These are phyloP conservation scores for Liodrosophila aerea DNA, from an alignment of 2,888 invertebrate genomes.

Conservation along the genomic window DNA sequence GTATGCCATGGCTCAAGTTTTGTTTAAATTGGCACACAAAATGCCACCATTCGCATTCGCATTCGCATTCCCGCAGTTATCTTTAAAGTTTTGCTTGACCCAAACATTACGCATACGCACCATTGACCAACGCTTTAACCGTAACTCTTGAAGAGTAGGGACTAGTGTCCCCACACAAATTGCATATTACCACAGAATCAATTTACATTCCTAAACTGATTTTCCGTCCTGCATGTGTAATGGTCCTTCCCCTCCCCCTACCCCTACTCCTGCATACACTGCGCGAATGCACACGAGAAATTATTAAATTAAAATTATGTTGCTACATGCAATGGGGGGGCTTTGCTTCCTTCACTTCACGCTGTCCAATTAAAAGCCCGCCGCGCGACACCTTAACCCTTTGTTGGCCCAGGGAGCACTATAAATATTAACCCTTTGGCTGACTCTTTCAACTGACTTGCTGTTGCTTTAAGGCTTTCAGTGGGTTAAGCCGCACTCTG, in stretches of 20 bases:
- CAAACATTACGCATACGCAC: constrained; percentile 67
- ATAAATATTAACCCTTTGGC: too few relatives aligned
- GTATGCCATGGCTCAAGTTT: constrained; percentile 24
- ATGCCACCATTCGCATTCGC: constrained; percentile 17
- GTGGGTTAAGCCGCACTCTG: constrained; percentile 33
- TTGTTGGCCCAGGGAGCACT: background rate
- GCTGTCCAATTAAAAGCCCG: constrained; percentile 61
- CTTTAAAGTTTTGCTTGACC: constrained; percentile 54
- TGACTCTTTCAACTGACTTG: too few relatives aligned
- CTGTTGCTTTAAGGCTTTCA: background rate
- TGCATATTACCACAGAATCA: constrained; percentile 75
- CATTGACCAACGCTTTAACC: constrained; percentile 47
- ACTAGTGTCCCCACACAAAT: too few relatives aligned
- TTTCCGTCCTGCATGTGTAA: constrained; percentile 61
- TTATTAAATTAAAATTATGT: constrained; percentile 77
- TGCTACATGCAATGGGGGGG: constrained; percentile 60
- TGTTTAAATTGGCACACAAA: constrained; percentile 36
- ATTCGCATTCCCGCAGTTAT: constrained; percentile 20
- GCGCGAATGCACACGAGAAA: constrained; percentile 59
- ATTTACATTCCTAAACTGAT: constrained; percentile 76
- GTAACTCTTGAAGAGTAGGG: constrained; percentile 5
- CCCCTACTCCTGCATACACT: background rate
- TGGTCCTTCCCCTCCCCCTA: background rate
- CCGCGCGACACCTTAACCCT: constrained; percentile 25
- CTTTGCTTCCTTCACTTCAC: constrained; percentile 55